phyloP scores from a whole-genome alignment of 2,797 vertebrate species.

The Diplodus sargus region DNA sequence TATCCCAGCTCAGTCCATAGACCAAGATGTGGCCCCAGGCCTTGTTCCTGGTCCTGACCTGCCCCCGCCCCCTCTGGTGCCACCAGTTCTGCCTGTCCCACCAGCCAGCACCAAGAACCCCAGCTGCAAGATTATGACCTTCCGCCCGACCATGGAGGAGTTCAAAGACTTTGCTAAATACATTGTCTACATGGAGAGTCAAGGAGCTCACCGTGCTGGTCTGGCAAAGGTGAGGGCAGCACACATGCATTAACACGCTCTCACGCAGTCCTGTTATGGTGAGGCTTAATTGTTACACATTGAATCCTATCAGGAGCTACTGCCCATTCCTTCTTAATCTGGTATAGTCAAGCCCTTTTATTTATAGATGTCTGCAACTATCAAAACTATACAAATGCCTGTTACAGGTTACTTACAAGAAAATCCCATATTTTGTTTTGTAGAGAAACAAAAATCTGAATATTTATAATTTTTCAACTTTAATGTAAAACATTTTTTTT shows the following conservation, averaged over 20 bases:
- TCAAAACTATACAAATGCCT: neutral
- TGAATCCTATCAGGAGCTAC: neutral
- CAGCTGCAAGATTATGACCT: conserved; percentile 98
- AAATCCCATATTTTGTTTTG: too few relatives aligned
- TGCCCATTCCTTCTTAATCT: neutral
- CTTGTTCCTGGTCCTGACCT: conserved; percentile 39
- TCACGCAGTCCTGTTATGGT: neutral
- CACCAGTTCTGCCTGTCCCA: conserved; percentile 72
- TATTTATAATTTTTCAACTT: neutral
- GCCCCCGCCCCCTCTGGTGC: conserved; percentile 2
- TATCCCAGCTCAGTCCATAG: too few relatives aligned
- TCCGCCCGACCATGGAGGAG: conserved; percentile 94
- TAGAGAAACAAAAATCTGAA: too few relatives aligned
- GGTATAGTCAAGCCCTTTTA: neutral
- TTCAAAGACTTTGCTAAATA: conserved; percentile 95
- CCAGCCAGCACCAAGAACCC: conserved; percentile 87
- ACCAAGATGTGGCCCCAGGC: neutral
- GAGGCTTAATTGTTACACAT: neutral
- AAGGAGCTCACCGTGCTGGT: conserved; percentile 95
- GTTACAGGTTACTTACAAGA: neutral
- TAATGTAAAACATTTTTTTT: neutral
- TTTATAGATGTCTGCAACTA: too few relatives aligned
- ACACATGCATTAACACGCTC: neutral
- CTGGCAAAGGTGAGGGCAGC: conserved; percentile 79
- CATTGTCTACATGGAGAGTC: conserved; percentile 92